Evolutionary conservation across 2,888 invertebrate species (phyloP), one percentile per base, ranked within the genome.

Genomic region (Drosophila meridiana): DNA sequence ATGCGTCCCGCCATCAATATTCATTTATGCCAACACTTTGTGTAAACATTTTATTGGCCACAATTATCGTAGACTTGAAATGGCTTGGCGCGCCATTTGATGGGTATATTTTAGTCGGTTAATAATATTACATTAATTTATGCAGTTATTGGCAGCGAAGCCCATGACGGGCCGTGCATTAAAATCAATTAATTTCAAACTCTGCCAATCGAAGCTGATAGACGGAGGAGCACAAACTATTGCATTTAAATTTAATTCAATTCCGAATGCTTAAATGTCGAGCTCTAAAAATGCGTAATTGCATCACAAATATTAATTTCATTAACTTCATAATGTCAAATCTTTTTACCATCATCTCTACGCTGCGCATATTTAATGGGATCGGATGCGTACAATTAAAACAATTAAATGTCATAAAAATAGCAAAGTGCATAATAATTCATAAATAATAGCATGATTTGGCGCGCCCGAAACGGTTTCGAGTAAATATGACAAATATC

Each of bases 401-500:
- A 73, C 84, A 83, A 85, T 85, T 87, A 87, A 88, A 89, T 71
- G 73, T 76, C 84, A 86, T 71, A 71, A 83, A 88, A 84, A 84
- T 82, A 56, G 45, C 55, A 65, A 63, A 60, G 56, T 60, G 62
- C 67, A 67, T 69, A 65, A 67, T 71, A 58, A 67, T 67, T 60
- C 71, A 84, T 86, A 68, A 86, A 83, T 86, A 83, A 88, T 74
- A 69, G 11, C 69, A 55, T 40, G 64, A 71, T 83, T 87, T 86
- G 63, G 74, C 60, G 13, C 34, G 32, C 28, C 28, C 40, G 55
- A 60, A 59, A 40, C 47, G 47, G 40, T 14, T 61, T 40, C 43
- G 59, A 56, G 48, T 20, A 69, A 80, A 69, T 66, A 74, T 75
- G 80, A 75, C 80, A 82, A 76, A 77, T 79, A 70, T 82, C 66